Evolutionary conservation across 2,797 vertebrate species (phyloP), one percentile per base, ranked within the genome.

Genomic region (Naso thynnoides): DNA sequence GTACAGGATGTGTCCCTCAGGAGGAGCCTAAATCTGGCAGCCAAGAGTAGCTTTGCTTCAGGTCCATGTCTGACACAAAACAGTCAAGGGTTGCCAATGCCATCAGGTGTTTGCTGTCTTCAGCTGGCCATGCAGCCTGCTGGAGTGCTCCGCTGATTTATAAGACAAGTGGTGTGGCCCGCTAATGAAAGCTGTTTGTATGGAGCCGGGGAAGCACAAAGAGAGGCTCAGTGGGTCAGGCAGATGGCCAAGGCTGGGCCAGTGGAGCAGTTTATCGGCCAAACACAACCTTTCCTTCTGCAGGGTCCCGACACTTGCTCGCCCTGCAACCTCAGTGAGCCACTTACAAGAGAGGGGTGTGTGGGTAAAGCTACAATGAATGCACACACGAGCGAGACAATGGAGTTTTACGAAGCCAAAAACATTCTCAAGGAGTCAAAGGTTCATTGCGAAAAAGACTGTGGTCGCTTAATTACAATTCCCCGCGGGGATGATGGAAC

Each of bases 141-240:
- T 78, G 42, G 69, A 87, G 81, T 41, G 73, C 76, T 78, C 68
- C 44, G 73, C 81, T 76, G 83, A 70, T 86, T 83, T 79, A 82
- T 82, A 77, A 78, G 86, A 90, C 87, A 73, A 88, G 84, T 86
- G 81, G 74, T 57, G 78, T 76, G 76, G 73, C 78, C 66, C 72
- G 71, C 84, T 81, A 85, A 79, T 86, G 77, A 90, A 89, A 90
- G 86, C 86, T 69, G 87, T 88, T 88, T 79, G 83, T 84, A 73
- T 59, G 79, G 52, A 59, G 67, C 79, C 27, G 27, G 50, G 58
- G 70, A 78, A 9, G 86, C 79, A 90, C 89, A 93, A 90, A 92
- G 86, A 81, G 66, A 67, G 87, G 67, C 86, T 92, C 90, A 89
- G 88, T 83, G 86, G 85, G 83, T 90, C 83, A 71, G 91, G 91